These are phyloP conservation scores for Halcyon senegalensis DNA, from an alignment of 2,113 vertebrate species.

Conservation along the genomic window DNA sequence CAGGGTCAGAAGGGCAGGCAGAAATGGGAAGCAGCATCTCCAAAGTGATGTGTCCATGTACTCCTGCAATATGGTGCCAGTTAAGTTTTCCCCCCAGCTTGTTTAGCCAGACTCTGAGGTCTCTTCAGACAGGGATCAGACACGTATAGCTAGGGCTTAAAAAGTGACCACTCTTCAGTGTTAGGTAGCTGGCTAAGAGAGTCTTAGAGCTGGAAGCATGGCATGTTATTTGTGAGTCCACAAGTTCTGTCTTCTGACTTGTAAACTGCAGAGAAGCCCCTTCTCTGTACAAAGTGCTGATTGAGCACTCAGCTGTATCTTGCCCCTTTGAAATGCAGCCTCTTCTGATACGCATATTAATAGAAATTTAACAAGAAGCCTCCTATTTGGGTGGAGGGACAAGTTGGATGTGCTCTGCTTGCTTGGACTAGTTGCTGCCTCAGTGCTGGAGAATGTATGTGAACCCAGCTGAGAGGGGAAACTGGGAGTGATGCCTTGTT, in stretches of 20 bases:
- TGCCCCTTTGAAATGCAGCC: not conserved
- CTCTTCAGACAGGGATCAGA: not conserved
- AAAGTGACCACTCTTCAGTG: not conserved
- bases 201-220: not conserved
- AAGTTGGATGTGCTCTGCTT: not conserved
- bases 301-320: not conserved
- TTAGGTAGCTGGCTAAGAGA: not conserved
- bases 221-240: not conserved
- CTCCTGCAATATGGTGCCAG: not conserved
- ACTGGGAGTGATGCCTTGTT: not conserved
- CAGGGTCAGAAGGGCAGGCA: not conserved
- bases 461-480: rapidly evolving
- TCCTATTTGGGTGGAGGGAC: not conserved
- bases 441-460: not conserved
- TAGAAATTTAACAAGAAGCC: not conserved
- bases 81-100: not conserved
- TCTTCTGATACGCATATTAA: not conserved
- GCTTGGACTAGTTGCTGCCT: not conserved
- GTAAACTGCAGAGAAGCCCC: not conserved
- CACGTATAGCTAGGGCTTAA: not conserved
- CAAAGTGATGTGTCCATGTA: not conserved
- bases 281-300: not conserved
- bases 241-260: not conserved
- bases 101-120: not conserved
- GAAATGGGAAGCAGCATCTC: not conserved